Conservation (phyloP, 2,113 vertebrate species). For the Mola mola region DNA sequence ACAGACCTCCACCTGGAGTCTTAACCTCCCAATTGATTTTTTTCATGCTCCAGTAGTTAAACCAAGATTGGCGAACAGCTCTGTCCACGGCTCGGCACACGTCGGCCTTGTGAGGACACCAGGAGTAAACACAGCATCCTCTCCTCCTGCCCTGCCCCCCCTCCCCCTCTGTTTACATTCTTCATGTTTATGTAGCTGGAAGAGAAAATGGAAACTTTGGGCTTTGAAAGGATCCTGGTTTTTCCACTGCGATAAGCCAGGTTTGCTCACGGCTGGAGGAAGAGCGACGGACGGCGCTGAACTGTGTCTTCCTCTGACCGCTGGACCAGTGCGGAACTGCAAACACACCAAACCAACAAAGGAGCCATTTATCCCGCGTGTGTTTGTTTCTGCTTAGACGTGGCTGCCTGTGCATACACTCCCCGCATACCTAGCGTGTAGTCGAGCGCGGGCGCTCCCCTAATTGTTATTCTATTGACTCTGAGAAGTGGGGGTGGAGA, state of each 20-base stretch:
- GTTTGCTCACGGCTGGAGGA: slow-evolving; percentile 26
- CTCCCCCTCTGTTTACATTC: slow-evolving; percentile 14
- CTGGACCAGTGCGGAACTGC: slow-evolving; percentile 45
- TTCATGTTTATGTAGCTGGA: slow-evolving; percentile 22
- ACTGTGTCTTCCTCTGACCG: slow-evolving; percentile 56
- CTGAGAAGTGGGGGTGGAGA: slow-evolving; percentile 8
- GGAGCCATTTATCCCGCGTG: slow-evolving; percentile 61
- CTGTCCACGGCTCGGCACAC: no score
- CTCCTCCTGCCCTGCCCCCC: neutral
- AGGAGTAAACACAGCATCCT: no score
- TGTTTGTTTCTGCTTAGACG: slow-evolving; percentile 59
- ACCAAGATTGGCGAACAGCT: no score
- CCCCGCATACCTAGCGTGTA: slow-evolving; percentile 56
- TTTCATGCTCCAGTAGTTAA: no score
- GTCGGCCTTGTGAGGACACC: no score
- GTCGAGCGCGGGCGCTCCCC: slow-evolving; percentile 37
- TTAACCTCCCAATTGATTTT: no score
- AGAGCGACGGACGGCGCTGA: slow-evolving; percentile 16
- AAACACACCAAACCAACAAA: slow-evolving; percentile 61
- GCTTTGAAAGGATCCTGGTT: neutral
- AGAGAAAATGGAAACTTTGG: slow-evolving; percentile 7
- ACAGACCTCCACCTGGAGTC: no score
- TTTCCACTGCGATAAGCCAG: slow-evolving; percentile 26
- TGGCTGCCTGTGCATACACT: slow-evolving; percentile 24
- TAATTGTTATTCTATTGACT: slow-evolving; percentile 71